Evolutionary conservation across 2,797 vertebrate genomes (phyloP).

Genomic region (Parauchenoglanis ngamensis): DNA sequence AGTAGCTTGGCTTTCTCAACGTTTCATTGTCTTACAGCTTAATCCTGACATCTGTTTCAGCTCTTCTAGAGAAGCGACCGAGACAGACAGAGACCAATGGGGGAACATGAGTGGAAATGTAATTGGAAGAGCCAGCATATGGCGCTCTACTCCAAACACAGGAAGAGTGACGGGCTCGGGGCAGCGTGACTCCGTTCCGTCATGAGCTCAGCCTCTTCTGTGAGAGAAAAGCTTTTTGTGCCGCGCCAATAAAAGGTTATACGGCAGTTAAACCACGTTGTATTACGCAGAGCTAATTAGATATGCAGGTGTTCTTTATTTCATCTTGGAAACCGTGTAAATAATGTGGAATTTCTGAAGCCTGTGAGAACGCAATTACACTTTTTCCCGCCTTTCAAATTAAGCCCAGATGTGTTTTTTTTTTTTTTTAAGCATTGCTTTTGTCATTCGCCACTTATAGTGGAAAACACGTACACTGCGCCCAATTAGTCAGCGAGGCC

Average conservation of each 20-base stretch:
- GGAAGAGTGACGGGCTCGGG: background rate
- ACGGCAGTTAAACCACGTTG: constrained; percentile 75
- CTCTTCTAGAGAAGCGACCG: background rate
- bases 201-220: constrained; percentile 27
- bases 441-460: constrained; percentile 40
- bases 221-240: constrained; percentile 66
- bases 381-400: constrained; percentile 22
- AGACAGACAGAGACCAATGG: constrained; percentile 7
- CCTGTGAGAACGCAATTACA: constrained; percentile 33
- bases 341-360: constrained; percentile 47
- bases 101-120: constrained; percentile 27
- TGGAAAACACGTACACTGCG: constrained; percentile 27
- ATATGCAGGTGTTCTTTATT: constrained; percentile 68
- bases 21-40: background rate
- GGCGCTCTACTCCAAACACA: constrained; percentile 21
- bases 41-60: constrained; percentile 28
- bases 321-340: constrained; percentile 63
- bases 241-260: constrained; percentile 66
- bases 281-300: constrained; percentile 67
- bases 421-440: constrained; percentile 20
- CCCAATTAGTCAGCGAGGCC: constrained; percentile 36
- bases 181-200: constrained; percentile 4
- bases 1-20: background rate
- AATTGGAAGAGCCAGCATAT: constrained; percentile 37
- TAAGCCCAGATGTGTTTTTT: constrained; percentile 36